A percentile compares a stretch with the other conserved stretches of the same genome.
Evolutionary conservation across 2,113 vertebrate genomes (phyloP).

Genomic region (Charadrius vociferus): DNA sequence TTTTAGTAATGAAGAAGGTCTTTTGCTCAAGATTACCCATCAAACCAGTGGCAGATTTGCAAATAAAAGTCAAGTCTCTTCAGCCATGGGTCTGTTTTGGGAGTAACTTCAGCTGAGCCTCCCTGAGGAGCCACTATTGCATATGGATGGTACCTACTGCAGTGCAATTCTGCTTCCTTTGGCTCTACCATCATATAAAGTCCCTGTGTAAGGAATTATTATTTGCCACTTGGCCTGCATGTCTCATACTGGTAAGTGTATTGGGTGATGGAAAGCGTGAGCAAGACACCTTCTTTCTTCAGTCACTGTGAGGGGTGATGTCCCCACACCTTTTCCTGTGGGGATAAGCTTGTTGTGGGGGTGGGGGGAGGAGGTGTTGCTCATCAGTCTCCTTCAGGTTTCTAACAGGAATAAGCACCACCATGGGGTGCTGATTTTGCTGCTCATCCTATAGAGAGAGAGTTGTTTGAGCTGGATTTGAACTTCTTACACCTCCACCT

Average conservation of each 20-base stretch:
- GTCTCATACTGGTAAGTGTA: neutral
- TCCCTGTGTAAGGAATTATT: neutral
- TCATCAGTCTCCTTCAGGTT: neutral
- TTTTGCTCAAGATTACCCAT: neutral
- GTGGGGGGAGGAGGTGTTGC: accelerated
- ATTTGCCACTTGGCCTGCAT: neutral
- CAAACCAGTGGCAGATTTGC: neutral
- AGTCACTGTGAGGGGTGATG: neutral
- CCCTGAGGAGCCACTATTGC: neutral
- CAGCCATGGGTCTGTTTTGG: neutral
- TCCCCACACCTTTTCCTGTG: neutral
- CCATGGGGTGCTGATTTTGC: neutral
- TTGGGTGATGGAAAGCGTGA: neutral
- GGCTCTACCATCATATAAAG: neutral
- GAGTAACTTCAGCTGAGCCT: neutral
- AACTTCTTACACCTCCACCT: neutral
- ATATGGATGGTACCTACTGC: neutral
- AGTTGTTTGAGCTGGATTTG: neutral
- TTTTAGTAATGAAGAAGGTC: neutral
- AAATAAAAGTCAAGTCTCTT: neutral
- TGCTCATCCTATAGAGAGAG: neutral
- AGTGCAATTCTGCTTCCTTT: neutral
- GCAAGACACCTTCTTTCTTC: neutral
- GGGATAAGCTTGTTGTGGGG: neutral
- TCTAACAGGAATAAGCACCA: neutral